Conservation (phyloP, 2,797 vertebrate species). For the Anguilla marmorata region DNA sequence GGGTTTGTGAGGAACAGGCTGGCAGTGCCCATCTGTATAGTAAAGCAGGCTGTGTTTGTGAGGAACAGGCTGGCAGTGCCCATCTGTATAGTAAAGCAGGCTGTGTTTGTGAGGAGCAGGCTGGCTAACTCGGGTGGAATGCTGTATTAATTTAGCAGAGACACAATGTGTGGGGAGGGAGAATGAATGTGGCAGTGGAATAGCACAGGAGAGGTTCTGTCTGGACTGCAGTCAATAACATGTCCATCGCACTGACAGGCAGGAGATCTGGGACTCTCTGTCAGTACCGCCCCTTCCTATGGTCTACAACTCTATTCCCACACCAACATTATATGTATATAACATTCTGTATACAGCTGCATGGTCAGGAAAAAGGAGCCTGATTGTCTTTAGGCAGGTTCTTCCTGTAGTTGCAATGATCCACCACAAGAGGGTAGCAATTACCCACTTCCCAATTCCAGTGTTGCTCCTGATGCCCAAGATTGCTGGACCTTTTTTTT, state of each 20-base stretch:
- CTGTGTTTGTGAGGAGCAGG: neutral
- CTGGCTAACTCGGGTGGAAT: neutral
- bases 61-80: neutral
- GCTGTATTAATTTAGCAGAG: neutral
- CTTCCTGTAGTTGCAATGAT: constrained; percentile 19
- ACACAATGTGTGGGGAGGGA: neutral
- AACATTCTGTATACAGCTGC: neutral
- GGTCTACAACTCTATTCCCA: neutral
- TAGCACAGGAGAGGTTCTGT: neutral
- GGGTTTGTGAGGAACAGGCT: neutral
- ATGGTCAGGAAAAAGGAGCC: neutral
- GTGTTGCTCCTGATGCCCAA: neutral
- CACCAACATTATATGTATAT: too few species aligned
- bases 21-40: neutral
- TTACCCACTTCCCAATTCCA: neutral
- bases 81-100: neutral
- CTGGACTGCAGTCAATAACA: neutral
- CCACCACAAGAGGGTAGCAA: constrained; percentile 36
- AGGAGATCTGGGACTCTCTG: neutral
- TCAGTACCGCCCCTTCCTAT: neutral
- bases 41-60: neutral
- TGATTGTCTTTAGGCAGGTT: neutral
- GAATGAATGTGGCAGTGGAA: neutral
- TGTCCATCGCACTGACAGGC: constrained; percentile 1
- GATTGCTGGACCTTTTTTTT: too few species aligned